Percentiles rank a stretch among this genome's conserved stretches.
Conservation (phyloP, 2,113 vertebrate species). For the Anarrhichthys ocellatus region DNA sequence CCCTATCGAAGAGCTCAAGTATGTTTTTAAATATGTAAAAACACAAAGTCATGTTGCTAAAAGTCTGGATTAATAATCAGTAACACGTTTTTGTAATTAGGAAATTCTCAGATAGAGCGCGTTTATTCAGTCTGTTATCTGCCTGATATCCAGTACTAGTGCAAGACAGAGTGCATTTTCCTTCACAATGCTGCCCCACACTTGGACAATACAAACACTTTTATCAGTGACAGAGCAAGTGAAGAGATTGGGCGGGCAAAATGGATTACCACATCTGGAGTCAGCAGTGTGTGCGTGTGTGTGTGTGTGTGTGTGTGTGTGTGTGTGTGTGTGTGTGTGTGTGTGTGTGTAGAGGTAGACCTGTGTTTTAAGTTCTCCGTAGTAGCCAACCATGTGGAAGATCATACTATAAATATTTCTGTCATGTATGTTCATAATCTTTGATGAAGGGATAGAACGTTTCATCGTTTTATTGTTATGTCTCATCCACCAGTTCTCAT, state of each 20-base stretch:
- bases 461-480: neutral
- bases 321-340: neutral
- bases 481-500: neutral
- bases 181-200: neutral
- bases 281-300: neutral
- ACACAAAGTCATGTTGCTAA: neutral
- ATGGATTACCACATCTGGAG: neutral
- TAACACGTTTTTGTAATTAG: neutral
- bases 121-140: constrained; percentile 10
- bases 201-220: neutral
- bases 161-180: neutral
- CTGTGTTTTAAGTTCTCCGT: neutral
- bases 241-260: neutral
- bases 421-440: neutral
- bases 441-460: neutral
- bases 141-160: neutral
- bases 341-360: neutral
- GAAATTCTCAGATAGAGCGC: neutral
- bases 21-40: neutral
- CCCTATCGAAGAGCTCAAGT: too few relatives aligned
- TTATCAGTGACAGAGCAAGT: constrained; percentile 24
- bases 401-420: constrained; percentile 13
- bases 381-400: neutral
- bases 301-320: neutral
- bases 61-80: neutral